Base-by-base conservation (phyloP, 2,888 invertebrate genomes). In the Leptinotarsa haldemani region DNA sequence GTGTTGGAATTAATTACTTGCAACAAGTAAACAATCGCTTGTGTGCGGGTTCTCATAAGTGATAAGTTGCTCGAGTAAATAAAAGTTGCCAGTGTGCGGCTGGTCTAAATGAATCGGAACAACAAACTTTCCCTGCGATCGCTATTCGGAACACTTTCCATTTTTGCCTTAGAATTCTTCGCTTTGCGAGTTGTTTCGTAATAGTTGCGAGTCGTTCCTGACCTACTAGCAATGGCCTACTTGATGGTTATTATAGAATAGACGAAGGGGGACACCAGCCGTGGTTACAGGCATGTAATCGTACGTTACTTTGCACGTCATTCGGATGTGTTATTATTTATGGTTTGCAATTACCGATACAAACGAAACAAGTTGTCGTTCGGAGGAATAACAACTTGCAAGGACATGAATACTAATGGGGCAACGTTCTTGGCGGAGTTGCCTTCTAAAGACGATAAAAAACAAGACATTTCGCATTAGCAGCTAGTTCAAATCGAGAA, bases 221-320 rank as follows among this genome's bases (percentile, higher is more conserved):
- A 87, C 87, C 85, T 80, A 87, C 84, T 87, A 84, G 80, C 86
- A 86, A 83, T 87, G 87, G 86, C 87, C 86, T 83, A 86, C 83
- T 84, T 85, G 82, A 78, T 77, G 69, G 64, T 72, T 68, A 72
- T 75, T 75, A 75, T 64, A 67, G 71, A 73, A 75, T 71, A 66
- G 69, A 67, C 71, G 56, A 72, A 66, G 72, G 70, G 65, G 70
- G 65, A 46, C 67, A 68, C 20, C 12, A 52, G 18, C n/a, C 52
- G 52, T 52, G 18, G 18, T 58, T 22, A 58, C 16, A 25, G 3
- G 40, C 40, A 61, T 61, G 40, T 61, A 40, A 9, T 61, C n/a
- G 30, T 40, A 61, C n/a, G 61, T 61, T 61, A 40, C 61, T 30
- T 40, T 13, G 30, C 61, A 61, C 30, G 61, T 40, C 61, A 40